Percentiles rank a stretch among this genome's conserved stretches.
Evolutionary conservation across 2,113 vertebrate species (phyloP).

Genomic region (Nycticorax nycticorax): DNA sequence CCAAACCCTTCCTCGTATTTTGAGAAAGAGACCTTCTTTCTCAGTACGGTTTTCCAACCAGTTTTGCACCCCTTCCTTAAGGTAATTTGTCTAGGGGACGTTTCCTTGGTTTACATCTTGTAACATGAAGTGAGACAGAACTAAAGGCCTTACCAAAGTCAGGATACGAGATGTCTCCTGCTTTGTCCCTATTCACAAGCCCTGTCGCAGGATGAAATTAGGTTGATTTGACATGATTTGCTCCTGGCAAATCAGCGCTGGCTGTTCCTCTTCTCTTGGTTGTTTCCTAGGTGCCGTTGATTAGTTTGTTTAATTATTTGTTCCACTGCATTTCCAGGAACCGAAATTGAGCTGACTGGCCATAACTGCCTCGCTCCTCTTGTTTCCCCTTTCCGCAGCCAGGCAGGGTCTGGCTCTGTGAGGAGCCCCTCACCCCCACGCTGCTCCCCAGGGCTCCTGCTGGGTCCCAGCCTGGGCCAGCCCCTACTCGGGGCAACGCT

Average conservation of each 20-base stretch:
- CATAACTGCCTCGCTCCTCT: not conserved
- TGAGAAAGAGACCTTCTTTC: not conserved
- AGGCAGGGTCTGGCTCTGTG: not conserved
- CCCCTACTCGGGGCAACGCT: not conserved
- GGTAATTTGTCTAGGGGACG: not conserved
- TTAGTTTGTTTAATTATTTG: slow-evolving; percentile 63
- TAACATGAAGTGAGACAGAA: not conserved
- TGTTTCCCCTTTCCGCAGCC: not conserved
- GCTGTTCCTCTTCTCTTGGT: slow-evolving; percentile 29
- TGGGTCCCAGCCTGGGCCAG: not conserved
- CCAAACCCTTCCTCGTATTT: not conserved
- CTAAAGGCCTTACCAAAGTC: not conserved
- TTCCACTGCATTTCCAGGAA: slow-evolving; percentile 63
- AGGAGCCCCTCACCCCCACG: rapidly evolving
- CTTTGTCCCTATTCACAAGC: not conserved
- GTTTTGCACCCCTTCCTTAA: not conserved
- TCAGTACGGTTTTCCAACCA: not conserved
- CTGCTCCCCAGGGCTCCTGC: rapidly evolving
- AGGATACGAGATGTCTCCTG: not conserved
- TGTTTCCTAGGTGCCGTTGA: slow-evolving; percentile 60
- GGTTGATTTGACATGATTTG: slow-evolving; percentile 46
- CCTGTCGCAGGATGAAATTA: slow-evolving; percentile 8
- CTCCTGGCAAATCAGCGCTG: slow-evolving; percentile 12
- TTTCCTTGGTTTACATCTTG: not conserved
- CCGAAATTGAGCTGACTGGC: not conserved